These are phyloP conservation scores for Nettapus auritus DNA, from an alignment of 2,113 vertebrate species.

Conservation along the genomic window DNA sequence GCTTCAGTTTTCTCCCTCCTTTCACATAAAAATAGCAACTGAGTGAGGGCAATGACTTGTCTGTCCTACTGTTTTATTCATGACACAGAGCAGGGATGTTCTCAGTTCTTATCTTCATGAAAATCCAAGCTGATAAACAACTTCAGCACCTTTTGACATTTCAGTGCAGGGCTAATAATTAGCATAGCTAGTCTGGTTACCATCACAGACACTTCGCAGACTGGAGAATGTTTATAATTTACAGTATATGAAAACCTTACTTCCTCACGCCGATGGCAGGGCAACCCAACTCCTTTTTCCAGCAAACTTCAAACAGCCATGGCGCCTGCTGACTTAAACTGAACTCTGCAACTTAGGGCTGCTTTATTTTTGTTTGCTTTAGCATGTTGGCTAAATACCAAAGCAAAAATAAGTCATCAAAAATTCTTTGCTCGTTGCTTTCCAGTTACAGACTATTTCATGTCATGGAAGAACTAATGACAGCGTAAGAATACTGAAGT, in stretches of 20 bases:
- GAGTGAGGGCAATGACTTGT: background rate
- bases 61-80: background rate
- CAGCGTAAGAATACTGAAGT: background rate
- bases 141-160: background rate
- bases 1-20: background rate
- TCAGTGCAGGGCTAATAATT: background rate
- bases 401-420: background rate
- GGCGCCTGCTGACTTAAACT: background rate
- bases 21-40: background rate
- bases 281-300: background rate
- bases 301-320: background rate
- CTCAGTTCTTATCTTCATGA: background rate
- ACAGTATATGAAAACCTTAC: background rate
- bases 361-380: background rate
- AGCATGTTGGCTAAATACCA: background rate
- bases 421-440: background rate
- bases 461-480: background rate
- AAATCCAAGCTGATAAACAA: constrained; percentile 17
- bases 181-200: background rate
- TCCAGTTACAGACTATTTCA: background rate
- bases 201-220: background rate
- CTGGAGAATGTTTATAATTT: background rate
- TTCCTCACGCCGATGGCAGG: background rate
- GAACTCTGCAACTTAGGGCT: background rate
- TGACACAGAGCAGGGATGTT: background rate